Evolutionary conservation across 2,113 vertebrate genomes (phyloP), one percentile per base, ranked within the genome.

Genomic region (Pampusana beccarii): DNA sequence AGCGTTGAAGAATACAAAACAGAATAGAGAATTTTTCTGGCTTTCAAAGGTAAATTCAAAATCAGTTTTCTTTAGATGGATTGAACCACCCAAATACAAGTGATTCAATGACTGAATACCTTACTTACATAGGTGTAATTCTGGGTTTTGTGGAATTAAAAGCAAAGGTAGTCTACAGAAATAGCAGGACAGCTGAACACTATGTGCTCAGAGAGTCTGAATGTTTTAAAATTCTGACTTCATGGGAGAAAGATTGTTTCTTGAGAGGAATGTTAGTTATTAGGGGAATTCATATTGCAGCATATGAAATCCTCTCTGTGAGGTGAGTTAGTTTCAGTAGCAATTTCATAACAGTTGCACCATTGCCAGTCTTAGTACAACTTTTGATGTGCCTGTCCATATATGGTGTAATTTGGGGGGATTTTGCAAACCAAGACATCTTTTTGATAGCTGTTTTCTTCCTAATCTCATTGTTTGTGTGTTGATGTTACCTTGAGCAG

Each of bases 161-260:
- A 29, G 34, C 29, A 78, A 62, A 70, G 16, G 5, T 11, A 33
- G 17, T 53, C 24, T 67, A 31, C 16, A 78, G 48, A 88, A 83
- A 66, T 14, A 65, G 21, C 33, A 83, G 46, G 64, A 74, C 29
- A 79, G 31, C 7, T 84, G 56, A 78, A 62, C 0, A 0, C 28
- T 44, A 3, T 56, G 23, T 58, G 36, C 60, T 86, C 36, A 51
- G 11, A 74, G 48, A 80, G 71, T 66, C 16, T 84, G 42, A 21
- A 58, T 73, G n/a, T 65, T 93, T 86, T 70, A 54, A 86, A 94
- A 88, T 93, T 93, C 51, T 73, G 34, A 65, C 73, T 94, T 94
- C 64, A 69, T 61, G 28, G 46, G 31, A 75, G 64, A 77, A 46
- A 25, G 38, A 58, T 70, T 88, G 25, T 83, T 54, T 86, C 61